These are phyloP conservation scores for Junonia oenone DNA, from an alignment of 2,888 invertebrate species.

Conservation along the genomic window DNA sequence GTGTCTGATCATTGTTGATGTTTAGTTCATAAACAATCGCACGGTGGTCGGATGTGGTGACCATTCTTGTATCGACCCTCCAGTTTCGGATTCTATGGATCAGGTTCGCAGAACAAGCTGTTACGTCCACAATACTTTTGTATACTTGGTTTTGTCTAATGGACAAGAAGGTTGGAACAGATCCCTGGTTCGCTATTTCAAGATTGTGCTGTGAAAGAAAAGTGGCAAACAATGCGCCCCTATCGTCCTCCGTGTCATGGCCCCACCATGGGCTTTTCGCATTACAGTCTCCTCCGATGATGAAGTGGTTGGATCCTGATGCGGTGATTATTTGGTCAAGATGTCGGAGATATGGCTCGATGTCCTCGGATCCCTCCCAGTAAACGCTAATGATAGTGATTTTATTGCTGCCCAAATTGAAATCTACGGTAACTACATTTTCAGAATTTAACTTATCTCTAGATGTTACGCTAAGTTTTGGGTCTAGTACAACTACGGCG, in stretches of 20 bases:
- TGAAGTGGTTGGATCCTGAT: not conserved
- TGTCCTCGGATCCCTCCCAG: not conserved
- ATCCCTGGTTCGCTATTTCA: not conserved
- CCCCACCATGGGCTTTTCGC: slow-evolving; percentile 23
- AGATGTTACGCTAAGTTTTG: too few relatives aligned
- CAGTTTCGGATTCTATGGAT: not conserved
- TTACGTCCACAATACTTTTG: not conserved
- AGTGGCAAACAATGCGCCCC: slow-evolving; percentile 17
- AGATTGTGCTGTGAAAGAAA: slow-evolving; percentile 15
- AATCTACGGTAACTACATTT: too few relatives aligned
- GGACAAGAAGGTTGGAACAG: not conserved
- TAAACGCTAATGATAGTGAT: not conserved
- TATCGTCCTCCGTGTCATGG: not conserved
- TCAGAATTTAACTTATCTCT: too few relatives aligned
- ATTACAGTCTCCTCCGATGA: slow-evolving; percentile 21
- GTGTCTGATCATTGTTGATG: too few relatives aligned
- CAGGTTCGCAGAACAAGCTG: not conserved
- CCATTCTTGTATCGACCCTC: not conserved
- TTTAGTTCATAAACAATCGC: too few relatives aligned
- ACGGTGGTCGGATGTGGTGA: not conserved
- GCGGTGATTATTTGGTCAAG: not conserved
- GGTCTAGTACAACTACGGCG: too few relatives aligned
- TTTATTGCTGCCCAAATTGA: too few relatives aligned
- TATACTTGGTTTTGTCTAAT: not conserved
- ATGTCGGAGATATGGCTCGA: slow-evolving; percentile 9